Conservation (phyloP, 2,113 vertebrate species). For the Pycnonotus jocosus region DNA sequence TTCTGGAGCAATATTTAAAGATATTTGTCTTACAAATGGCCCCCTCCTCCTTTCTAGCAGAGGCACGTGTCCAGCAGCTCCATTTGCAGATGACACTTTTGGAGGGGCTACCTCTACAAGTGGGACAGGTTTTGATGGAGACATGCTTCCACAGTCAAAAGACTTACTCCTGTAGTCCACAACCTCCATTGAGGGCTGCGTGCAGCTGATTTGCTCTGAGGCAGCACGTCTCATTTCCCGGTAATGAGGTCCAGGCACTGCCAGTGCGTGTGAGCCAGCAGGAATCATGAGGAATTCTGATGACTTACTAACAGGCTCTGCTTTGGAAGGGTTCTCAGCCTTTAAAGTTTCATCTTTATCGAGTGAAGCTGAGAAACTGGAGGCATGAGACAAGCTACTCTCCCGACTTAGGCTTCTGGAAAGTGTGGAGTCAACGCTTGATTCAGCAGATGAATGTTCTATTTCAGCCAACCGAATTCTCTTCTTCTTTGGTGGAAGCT, state of each 20-base stretch:
- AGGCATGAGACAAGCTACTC: conserved; percentile 90
- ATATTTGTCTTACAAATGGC: conserved; percentile 92
- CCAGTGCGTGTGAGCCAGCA: conserved; percentile 78
- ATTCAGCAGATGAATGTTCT: conserved; percentile 92
- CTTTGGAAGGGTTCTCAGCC: conserved; percentile 78
- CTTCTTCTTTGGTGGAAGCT: conserved; percentile 97
- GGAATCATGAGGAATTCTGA: conserved; percentile 83
- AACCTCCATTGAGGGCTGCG: conserved; percentile 84
- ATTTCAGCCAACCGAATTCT: conserved; percentile 93
- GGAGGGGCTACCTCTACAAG: conserved; percentile 65
- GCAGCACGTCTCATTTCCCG: conserved; percentile 89
- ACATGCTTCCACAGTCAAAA: conserved; percentile 88
- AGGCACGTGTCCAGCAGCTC: conserved; percentile 76
- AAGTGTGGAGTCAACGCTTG: conserved; percentile 88
- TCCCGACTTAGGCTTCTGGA: conserved; percentile 94
- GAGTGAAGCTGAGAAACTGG: conserved; percentile 92
- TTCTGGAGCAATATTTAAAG: conserved; percentile 89
- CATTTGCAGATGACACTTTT: conserved; percentile 52
- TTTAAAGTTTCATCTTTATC: conserved; percentile 87
- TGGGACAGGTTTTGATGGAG: conserved; percentile 68
- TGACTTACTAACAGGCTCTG: conserved; percentile 72
- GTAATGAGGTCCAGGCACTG: conserved; percentile 75
- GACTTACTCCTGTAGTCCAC: conserved; percentile 93
- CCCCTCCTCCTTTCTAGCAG: conserved; percentile 93
- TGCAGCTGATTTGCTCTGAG: conserved; percentile 89